Percentiles rank a stretch among this genome's conserved stretches.
Evolutionary conservation across 2,113 vertebrate genomes (phyloP).

Genomic region (Microcebus murinus): DNA sequence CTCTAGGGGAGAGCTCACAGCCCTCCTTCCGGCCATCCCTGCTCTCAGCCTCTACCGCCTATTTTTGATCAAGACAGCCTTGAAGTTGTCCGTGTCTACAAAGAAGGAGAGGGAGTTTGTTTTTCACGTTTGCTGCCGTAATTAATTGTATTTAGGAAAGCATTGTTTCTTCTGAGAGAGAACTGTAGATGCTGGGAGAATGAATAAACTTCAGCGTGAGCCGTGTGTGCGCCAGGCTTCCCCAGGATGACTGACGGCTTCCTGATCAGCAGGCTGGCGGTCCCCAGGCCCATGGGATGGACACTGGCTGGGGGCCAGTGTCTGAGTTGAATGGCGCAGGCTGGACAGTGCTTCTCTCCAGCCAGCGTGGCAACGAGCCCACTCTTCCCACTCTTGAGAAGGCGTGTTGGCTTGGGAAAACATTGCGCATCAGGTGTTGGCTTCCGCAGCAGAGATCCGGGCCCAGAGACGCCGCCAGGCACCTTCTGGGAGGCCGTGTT

Average conservation of each 20-base stretch:
- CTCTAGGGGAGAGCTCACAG: fast-evolving
- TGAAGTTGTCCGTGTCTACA: not conserved
- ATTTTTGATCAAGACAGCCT: not conserved
- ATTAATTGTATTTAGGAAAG: constrained; percentile 27
- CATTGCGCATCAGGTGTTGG: fast-evolving
- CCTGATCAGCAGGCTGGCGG: not conserved
- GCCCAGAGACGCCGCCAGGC: fast-evolving
- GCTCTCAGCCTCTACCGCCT: not conserved
- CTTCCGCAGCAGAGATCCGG: not conserved
- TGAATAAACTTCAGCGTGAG: not conserved
- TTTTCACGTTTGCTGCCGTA: constrained; percentile 1
- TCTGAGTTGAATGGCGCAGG: not conserved
- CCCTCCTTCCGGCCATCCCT: not conserved
- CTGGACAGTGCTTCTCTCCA: not conserved
- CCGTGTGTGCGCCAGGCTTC: not conserved
- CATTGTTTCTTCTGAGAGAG: not conserved
- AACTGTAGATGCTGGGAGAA: not conserved
- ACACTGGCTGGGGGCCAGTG: not conserved
- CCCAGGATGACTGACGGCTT: not conserved
- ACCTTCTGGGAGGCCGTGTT: not conserved
- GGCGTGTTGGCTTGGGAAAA: not conserved
- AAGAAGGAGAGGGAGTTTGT: not conserved
- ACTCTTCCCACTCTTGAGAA: not conserved
- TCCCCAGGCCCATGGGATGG: not conserved
- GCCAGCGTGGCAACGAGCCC: not conserved